Evolutionary conservation across 2,113 vertebrate genomes (phyloP), one percentile per base, ranked within the genome.

Genomic region (Cnemophilus loriae): DNA sequence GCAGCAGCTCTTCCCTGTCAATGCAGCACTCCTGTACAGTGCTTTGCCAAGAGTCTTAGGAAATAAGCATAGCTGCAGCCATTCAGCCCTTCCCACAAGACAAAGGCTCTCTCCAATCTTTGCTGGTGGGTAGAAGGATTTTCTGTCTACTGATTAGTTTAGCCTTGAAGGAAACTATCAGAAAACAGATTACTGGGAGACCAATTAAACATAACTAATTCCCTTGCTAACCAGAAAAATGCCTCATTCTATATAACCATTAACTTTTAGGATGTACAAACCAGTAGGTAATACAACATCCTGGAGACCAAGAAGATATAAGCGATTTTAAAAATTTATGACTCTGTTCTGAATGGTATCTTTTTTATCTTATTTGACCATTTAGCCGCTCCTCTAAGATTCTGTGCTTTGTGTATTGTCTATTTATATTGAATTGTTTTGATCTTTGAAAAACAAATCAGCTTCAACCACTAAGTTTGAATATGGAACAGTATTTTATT

Each of bases 201-300:
- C 71, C 84, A 90, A 83, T 85, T 94, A 90, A 94, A 94, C 42
- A 63, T 33, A 91, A 75, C 84, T 94, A 94, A 96, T 84, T 84
- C 77, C 73, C 26, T 61, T 50, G 67, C 67, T 90, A 57, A 61
- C 41, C 35, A 79, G 60, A 71, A 87, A 87, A 64, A 84, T 42
- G 17, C 30, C 73, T 93, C n/a, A 27, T 84, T 90, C 57, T 82
- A 52, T 91, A 1, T 96, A 95, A 95, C 86, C 44, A 95, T 97
- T 95, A 96, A 89, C 94, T 78, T 95, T 8, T 13, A 23, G 46
- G 37, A 78, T 68, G 56, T 81, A 87, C 35, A 64, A 82, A 87
- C 32, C 44, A 19, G 18, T 49, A 75, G 64, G 9, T 89, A 90
- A 77, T 39, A 70, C 1, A 44, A 47, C 42, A 70, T 67, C 53